A percentile compares a stretch with the other conserved stretches of the same genome.
These are phyloP conservation scores for Nasonia vitripennis DNA, from an alignment of 1,140 invertebrate genomes.

Conservation along the genomic window DNA sequence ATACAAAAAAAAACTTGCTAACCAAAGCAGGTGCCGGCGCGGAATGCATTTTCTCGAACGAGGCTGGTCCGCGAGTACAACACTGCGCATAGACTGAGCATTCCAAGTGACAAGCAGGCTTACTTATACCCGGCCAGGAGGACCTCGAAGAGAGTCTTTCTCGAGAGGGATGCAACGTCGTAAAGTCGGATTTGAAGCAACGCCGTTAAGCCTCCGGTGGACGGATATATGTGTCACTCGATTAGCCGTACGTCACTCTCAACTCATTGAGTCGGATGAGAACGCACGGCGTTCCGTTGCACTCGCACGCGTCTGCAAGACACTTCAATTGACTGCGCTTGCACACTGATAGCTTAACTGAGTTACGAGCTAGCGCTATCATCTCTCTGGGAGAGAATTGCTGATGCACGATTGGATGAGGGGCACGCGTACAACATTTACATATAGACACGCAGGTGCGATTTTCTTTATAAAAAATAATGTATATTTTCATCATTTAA, in stretches of 20 bases:
- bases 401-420: constrained; percentile 1
- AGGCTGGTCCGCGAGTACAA: not conserved
- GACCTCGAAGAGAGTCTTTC: not conserved
- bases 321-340: not conserved
- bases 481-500: constrained; percentile 6
- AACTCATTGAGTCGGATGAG: constrained; percentile 17
- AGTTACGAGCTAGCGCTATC: constrained; percentile 23
- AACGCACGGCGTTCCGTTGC: not conserved
- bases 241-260: constrained; percentile 29
- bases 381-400: constrained; percentile 6
- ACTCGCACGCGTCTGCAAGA: not conserved
- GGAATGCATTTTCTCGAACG: constrained; percentile 43
- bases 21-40: constrained; percentile 27
- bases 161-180: not conserved
- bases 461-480: not conserved
- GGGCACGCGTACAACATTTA: not conserved
- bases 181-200: not conserved
- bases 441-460: not conserved
- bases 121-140: constrained; percentile 20
- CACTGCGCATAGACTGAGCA: constrained; percentile 11
- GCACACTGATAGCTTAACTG: not conserved
- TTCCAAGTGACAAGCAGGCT: not conserved
- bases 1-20: constrained; percentile 18
- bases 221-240: constrained; percentile 39
- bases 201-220: not conserved